Evolutionary conservation across 2,113 vertebrate genomes (phyloP).

Genomic region (Ailurus styani): DNA sequence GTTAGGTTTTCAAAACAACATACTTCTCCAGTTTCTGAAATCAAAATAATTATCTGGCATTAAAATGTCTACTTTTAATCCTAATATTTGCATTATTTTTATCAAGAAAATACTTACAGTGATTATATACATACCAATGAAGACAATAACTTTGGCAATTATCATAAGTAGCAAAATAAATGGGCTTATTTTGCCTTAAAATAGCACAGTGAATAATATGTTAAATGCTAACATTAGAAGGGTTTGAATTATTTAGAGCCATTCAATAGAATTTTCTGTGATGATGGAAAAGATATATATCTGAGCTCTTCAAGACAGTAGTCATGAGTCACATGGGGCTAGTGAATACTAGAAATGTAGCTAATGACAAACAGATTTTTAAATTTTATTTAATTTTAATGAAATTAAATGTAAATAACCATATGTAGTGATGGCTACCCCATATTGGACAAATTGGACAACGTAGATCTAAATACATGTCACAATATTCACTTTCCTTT

Average conservation of each 20-base stretch:
- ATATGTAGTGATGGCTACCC: not conserved
- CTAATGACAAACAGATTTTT: not conserved
- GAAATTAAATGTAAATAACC: not conserved
- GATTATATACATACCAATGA: not conserved
- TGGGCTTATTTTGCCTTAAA: not conserved
- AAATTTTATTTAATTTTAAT: not conserved
- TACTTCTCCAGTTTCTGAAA: slow-evolving; percentile 22
- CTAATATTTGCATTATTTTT: not conserved
- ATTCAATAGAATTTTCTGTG: not conserved
- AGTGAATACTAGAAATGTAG: not conserved
- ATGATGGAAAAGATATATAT: not conserved
- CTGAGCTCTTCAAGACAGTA: not conserved
- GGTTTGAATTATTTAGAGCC: not conserved
- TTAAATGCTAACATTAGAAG: not conserved
- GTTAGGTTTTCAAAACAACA: not conserved
- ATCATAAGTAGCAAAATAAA: not conserved
- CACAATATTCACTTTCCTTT: not conserved
- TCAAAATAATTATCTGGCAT: not conserved
- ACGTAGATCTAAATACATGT: not conserved
- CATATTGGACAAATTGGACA: not conserved
- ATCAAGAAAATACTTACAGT: not conserved
- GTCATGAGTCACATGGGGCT: not conserved
- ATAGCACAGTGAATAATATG: not conserved
- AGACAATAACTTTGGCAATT: not conserved
- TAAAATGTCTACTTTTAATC: slow-evolving; percentile 5